Percentiles rank a stretch among this genome's conserved stretches.
Evolutionary conservation across 2,797 vertebrate genomes (phyloP).

Genomic region (Borostomias antarcticus): DNA sequence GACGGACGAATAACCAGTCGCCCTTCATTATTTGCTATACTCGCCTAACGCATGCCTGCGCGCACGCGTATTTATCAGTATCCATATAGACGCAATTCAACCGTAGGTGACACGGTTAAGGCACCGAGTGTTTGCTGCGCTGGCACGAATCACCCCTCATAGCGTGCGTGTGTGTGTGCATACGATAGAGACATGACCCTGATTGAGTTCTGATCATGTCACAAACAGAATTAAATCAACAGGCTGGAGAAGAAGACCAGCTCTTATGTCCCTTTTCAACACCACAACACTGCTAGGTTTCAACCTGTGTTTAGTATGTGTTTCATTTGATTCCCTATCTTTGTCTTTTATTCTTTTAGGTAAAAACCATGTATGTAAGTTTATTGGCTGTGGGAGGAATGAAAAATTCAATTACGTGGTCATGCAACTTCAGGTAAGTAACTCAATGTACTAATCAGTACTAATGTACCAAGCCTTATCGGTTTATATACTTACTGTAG

Average conservation of each 20-base stretch:
- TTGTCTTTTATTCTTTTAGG: constrained; percentile 61
- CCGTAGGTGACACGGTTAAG: too few species aligned
- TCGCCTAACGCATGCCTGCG: too few species aligned
- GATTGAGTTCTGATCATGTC: background rate
- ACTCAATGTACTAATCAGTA: background rate
- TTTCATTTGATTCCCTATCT: background rate
- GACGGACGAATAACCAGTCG: too few species aligned
- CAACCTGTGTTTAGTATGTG: too few species aligned
- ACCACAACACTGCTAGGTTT: too few species aligned
- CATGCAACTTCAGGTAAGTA: constrained; percentile 95
- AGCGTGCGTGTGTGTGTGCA: background rate
- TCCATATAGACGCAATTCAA: too few species aligned
- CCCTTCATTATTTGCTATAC: too few species aligned
- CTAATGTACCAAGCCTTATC: too few species aligned
- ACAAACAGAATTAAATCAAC: background rate
- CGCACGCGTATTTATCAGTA: too few species aligned
- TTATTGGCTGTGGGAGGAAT: constrained; percentile 95
- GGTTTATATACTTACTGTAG: too few species aligned
- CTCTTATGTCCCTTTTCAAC: too few species aligned
- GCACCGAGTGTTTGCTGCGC: background rate
- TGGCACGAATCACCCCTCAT: too few species aligned
- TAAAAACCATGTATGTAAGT: constrained; percentile 94
- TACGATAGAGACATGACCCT: background rate
- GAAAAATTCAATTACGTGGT: constrained; percentile 99
- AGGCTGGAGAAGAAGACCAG: background rate